Base-by-base conservation (phyloP, 2,888 invertebrate genomes). In the Limenitis camilla region DNA sequence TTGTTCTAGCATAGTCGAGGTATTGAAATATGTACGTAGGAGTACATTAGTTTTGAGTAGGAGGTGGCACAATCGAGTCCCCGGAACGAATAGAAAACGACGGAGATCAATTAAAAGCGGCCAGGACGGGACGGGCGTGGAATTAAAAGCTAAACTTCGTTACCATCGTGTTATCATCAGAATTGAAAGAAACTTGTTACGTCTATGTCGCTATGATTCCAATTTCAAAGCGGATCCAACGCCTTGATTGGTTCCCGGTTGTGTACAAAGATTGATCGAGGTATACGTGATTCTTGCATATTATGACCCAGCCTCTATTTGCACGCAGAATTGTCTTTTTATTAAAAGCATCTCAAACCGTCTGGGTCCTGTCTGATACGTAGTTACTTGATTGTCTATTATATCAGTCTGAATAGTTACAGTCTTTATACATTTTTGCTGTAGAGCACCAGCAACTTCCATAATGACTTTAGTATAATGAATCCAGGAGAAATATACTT, bases 121-220 rank as follows among this genome's bases (percentile, higher is more conserved):
- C 67, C 68, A 55, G 56, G 65, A 59, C 57, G 50, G 53, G 54
- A 63, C 63, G 65, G 65, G 69, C 70, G 68, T 66, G 75, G 75
- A 80, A 85, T 83, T 82, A 84, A 85, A 81, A 78, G 76, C 79
- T 78, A 75, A 83, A 84, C 74, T 81, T 82, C 82, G 86, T 86
- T 84, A 81, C 75, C 66, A 69, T 66, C 67, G 75, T 78, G 84
- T 82, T 82, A 82, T 81, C 78, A 77, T 78, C 72, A 74, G 71
- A 76, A 81, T 79, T 77, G 82, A 81, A 83, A 84, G 82, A 82
- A 85, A 83, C 83, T 82, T 82, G 85, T 85, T 84, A 81, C 74
- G 72, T 74, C 74, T 77, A 76, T 65, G 71, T 65, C 66, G 70
- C 74, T 78, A 80, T 82, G 81, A 83, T 85, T 85, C 74, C 82